Conservation (phyloP, 2,113 vertebrate genomes). For the Osmerus mordax region DNA sequence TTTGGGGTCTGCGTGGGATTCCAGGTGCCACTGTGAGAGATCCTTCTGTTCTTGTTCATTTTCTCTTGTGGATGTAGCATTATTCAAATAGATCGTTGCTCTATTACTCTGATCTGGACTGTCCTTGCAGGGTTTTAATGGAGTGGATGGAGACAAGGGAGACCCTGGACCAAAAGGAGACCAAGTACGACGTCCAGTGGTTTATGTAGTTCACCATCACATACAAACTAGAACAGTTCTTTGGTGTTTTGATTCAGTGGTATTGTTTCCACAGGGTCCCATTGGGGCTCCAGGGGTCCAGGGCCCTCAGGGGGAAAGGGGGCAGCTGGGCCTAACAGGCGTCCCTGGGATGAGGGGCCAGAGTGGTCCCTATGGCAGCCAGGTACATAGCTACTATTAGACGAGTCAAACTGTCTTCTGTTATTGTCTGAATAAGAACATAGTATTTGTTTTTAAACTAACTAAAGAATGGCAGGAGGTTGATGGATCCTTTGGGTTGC, state of each 20-base stretch:
- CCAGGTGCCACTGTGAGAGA: slow-evolving; percentile 71
- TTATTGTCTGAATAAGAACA: neutral
- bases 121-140: slow-evolving; percentile 66
- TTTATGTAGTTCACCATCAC: neutral
- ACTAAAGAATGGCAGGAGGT: neutral
- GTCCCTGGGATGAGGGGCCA: slow-evolving; percentile 69
- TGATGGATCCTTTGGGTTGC: neutral
- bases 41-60: neutral
- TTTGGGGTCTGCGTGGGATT: slow-evolving; percentile 65
- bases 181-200: slow-evolving; percentile 59
- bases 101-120: slow-evolving; percentile 6
- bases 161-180: slow-evolving; percentile 71
- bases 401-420: neutral
- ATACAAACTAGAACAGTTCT: neutral
- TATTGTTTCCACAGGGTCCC: slow-evolving; percentile 61
- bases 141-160: slow-evolving; percentile 69
- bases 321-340: slow-evolving; percentile 65
- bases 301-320: slow-evolving; percentile 67
- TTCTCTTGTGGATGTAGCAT: neutral
- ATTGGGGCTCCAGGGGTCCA: slow-evolving; percentile 61
- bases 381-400: slow-evolving; percentile 54
- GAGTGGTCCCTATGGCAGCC: slow-evolving; percentile 53
- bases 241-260: neutral
- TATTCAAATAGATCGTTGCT: neutral
- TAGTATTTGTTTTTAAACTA: neutral